A percentile compares a stretch with the other conserved stretches of the same genome.
Conservation (phyloP, 2,888 invertebrate genomes). For the Parnassius smintheus region DNA sequence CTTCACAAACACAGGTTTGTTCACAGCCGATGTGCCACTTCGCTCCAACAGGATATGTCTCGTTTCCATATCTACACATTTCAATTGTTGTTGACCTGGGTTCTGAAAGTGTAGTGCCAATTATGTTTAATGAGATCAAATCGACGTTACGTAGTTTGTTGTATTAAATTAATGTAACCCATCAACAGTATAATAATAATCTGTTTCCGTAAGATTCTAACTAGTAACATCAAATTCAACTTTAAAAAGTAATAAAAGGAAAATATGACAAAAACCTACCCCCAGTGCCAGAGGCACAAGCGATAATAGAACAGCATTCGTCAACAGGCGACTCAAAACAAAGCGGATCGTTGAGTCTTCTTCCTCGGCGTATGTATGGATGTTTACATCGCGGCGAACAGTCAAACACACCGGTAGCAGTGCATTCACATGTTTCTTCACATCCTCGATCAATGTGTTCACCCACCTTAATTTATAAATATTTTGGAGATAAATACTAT, state of each 20-base stretch:
- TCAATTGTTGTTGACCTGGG: conserved; percentile 52
- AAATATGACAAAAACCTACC: conserved; percentile 37
- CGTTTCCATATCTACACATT: conserved; percentile 83
- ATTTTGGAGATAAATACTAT: background rate
- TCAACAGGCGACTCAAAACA: conserved; percentile 86
- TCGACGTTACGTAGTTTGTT: too few relatives aligned
- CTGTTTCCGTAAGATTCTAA: too few relatives aligned
- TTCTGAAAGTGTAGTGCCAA: conserved; percentile 42
- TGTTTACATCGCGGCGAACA: conserved; percentile 87
- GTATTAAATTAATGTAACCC: too few relatives aligned
- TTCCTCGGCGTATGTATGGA: conserved; percentile 86
- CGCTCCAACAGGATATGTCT: conserved; percentile 86
- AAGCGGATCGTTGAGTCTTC: conserved; percentile 84
- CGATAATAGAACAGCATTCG: conserved; percentile 86
- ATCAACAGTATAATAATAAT: too few relatives aligned
- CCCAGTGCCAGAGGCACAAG: conserved; percentile 83
- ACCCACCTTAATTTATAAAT: conserved; percentile 75
- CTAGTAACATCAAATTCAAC: too few relatives aligned
- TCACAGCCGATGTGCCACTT: conserved; percentile 91
- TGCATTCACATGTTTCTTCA: conserved; percentile 89
- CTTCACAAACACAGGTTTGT: conserved; percentile 88
- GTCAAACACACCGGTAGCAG: conserved; percentile 83
- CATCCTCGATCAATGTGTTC: conserved; percentile 87
- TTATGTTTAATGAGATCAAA: too few relatives aligned
- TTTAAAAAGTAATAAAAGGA: too few relatives aligned